These are phyloP conservation scores for Lipotes vexillifer DNA, from an alignment of 2,113 vertebrate genomes.

Conservation along the genomic window DNA sequence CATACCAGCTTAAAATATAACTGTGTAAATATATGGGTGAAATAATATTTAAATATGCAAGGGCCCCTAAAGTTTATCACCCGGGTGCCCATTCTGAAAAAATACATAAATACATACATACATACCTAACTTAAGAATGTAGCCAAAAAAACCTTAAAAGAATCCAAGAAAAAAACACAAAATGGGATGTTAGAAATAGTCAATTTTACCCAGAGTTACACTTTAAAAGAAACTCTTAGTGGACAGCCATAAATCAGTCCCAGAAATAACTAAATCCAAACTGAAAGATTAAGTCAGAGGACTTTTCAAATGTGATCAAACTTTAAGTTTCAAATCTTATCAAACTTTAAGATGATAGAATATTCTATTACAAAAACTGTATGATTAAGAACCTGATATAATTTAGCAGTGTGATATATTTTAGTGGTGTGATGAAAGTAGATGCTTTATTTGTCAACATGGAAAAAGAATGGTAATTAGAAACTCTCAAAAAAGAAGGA, in stretches of 20 bases:
- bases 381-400: neutral
- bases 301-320: neutral
- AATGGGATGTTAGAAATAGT: neutral
- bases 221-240: neutral
- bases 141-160: neutral
- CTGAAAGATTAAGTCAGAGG: neutral
- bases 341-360: neutral
- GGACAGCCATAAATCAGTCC: neutral
- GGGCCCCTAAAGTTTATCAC: neutral
- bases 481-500: neutral
- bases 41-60: neutral
- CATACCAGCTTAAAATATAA: neutral
- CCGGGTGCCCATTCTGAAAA: neutral
- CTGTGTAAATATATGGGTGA: neutral
- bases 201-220: neutral
- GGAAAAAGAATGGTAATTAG: neutral
- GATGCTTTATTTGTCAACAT: neutral
- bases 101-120: neutral
- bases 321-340: no score
- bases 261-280: neutral
- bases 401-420: neutral
- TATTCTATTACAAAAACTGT: neutral
- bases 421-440: neutral
- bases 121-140: neutral
- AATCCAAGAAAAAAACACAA: neutral